Percentiles rank a stretch among this genome's conserved stretches.
Conservation (phyloP, 2,113 vertebrate genomes). For the Strigops habroptila region DNA sequence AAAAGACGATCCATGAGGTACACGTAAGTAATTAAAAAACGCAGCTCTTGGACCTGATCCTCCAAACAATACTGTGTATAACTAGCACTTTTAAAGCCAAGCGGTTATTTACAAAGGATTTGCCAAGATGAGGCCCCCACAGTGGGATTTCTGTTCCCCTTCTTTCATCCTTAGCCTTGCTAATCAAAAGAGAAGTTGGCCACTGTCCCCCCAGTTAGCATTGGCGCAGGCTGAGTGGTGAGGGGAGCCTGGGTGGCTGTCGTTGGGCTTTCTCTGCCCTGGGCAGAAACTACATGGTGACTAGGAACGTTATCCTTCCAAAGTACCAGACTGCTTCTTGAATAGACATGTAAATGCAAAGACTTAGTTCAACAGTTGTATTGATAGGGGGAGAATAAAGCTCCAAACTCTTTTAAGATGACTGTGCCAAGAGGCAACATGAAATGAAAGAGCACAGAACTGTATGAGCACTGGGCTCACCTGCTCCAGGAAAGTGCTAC, state of each 20-base stretch:
- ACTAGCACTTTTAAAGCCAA: not conserved
- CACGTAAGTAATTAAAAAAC: not conserved
- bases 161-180: not conserved
- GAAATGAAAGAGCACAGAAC: not conserved
- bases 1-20: not conserved
- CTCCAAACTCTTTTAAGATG: not conserved
- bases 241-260: not conserved
- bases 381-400: not conserved
- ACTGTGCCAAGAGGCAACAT: not conserved
- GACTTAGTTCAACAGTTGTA: not conserved
- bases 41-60: not conserved
- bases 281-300: not conserved
- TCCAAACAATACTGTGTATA: not conserved
- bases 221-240: not conserved
- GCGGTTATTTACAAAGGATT: not conserved
- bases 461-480: rapidly evolving
- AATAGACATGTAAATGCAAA: not conserved
- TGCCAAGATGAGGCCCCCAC: not conserved
- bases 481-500: not conserved
- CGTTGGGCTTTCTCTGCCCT: not conserved
- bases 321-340: not conserved
- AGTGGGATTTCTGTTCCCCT: not conserved
- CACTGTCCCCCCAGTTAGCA: rapidly evolving
- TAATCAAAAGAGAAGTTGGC: not conserved
- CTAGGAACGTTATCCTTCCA: not conserved